phyloP scores from a whole-genome alignment of 2,888 invertebrate genomes.

The Oligia strigilis region DNA sequence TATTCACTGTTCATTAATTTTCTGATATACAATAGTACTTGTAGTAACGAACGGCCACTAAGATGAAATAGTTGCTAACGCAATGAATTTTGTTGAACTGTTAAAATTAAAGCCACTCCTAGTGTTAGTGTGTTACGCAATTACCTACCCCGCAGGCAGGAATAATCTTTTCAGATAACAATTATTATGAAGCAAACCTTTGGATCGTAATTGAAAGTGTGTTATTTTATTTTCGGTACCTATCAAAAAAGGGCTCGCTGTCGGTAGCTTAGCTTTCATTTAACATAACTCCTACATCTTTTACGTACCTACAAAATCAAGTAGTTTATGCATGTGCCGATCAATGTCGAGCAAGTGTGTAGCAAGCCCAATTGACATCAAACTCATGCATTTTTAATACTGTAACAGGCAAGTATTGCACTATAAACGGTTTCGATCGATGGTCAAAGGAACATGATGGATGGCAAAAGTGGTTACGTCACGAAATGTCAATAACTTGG shows the following conservation, averaged over 20 bases:
- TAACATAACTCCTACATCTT: not conserved
- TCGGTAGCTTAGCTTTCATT: not conserved
- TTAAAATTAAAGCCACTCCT: too few species aligned
- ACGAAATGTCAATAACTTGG: not conserved
- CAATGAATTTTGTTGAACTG: too few species aligned
- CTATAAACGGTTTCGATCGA: not conserved
- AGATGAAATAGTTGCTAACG: too few species aligned
- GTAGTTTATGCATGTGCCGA: too few species aligned
- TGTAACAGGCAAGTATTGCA: not conserved
- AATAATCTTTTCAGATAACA: not conserved
- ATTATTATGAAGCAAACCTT: too few species aligned
- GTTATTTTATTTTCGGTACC: not conserved
- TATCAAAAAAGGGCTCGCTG: not conserved
- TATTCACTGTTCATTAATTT: too few species aligned
- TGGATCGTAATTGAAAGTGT: not conserved
- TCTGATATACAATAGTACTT: too few species aligned
- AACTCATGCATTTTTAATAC: conserved; percentile 15
- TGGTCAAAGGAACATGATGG: not conserved
- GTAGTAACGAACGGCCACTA: too few species aligned
- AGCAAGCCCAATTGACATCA: not conserved
- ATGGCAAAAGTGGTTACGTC: not conserved
- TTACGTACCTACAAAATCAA: not conserved
- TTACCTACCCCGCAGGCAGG: too few species aligned
- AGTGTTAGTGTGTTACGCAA: too few species aligned
- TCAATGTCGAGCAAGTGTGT: not conserved